Conservation (phyloP, 2,797 vertebrate genomes). For the Spheniscus humboldti region DNA sequence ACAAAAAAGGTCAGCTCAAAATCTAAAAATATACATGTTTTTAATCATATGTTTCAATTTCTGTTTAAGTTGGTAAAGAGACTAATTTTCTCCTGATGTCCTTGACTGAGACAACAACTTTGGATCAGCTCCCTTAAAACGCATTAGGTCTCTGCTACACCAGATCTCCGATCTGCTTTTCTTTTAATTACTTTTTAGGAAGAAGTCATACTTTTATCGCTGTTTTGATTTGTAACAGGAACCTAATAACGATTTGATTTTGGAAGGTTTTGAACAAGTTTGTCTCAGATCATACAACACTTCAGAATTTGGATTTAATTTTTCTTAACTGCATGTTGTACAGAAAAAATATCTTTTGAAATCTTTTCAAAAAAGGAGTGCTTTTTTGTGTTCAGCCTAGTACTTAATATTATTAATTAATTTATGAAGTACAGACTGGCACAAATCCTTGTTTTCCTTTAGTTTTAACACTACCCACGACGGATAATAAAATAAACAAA, state of each 20-base stretch:
- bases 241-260: background rate
- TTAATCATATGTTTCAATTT: background rate
- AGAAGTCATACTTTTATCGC: background rate
- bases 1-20: background rate
- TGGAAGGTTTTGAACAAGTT: background rate
- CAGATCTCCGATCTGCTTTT: background rate
- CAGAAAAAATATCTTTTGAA: background rate
- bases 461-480: background rate
- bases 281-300: background rate
- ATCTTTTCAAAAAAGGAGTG: background rate
- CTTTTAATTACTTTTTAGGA: background rate
- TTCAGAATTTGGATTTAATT: background rate
- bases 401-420: background rate
- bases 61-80: background rate
- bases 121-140: background rate
- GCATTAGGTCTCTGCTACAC: background rate
- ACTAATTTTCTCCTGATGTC: background rate
- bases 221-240: background rate
- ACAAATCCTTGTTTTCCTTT: background rate
- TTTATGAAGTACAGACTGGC: background rate
- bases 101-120: background rate
- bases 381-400: background rate
- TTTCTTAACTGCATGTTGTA: background rate
- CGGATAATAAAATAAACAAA: background rate
- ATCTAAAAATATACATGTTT: background rate